Evolutionary conservation across 2,888 invertebrate species (phyloP).

Genomic region (Epiblema foenella): DNA sequence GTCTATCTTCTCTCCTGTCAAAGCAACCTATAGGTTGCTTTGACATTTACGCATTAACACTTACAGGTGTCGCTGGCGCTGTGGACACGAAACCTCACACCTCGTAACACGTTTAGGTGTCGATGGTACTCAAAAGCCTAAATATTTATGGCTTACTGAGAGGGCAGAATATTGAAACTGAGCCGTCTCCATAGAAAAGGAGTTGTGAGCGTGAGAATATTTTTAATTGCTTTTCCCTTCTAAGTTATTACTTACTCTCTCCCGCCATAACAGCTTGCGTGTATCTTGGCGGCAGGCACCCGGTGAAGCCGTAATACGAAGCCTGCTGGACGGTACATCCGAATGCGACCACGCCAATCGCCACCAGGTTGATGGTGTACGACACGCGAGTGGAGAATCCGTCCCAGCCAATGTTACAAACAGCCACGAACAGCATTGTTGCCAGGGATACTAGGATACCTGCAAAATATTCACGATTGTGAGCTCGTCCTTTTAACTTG

Average conservation of each 20-base stretch:
- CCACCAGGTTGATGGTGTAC: conserved; percentile 92
- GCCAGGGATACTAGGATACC: conserved; percentile 93
- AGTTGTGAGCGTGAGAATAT: too few species aligned
- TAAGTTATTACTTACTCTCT: conserved; percentile 88
- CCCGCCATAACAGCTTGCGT: conserved; percentile 98
- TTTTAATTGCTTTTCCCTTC: not conserved
- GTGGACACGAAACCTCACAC: too few species aligned
- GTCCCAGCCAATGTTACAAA: conserved; percentile 95
- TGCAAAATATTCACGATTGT: conserved; percentile 58
- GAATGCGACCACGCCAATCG: conserved; percentile 93
- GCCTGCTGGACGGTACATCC: conserved; percentile 97
- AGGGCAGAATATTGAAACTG: too few species aligned
- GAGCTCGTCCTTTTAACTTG: not conserved
- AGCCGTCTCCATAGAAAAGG: too few species aligned
- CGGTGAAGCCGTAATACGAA: conserved; percentile 97
- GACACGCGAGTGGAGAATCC: conserved; percentile 91
- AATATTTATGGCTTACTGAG: not conserved
- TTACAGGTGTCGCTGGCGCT: too few species aligned
- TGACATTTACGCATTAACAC: too few species aligned
- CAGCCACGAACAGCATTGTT: conserved; percentile 92
- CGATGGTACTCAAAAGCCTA: too few species aligned
- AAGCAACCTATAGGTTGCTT: too few species aligned
- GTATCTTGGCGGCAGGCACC: conserved; percentile 94
- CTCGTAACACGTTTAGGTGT: too few species aligned
- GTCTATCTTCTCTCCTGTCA: too few species aligned